Evolutionary conservation across 1,140 invertebrate species (phyloP).

Genomic region (Aradophagus sp.): DNA sequence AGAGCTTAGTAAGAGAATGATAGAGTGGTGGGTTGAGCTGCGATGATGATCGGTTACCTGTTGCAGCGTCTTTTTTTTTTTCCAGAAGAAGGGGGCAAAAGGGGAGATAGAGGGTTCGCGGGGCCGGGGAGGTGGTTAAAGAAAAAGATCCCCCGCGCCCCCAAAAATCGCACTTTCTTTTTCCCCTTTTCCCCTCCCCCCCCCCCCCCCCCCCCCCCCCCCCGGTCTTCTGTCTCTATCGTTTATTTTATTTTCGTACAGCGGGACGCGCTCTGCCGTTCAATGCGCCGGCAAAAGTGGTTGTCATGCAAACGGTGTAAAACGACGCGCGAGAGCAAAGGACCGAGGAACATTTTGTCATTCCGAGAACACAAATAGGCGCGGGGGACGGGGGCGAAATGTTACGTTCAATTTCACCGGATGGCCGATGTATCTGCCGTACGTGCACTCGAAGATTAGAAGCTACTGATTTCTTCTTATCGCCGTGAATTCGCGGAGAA

Average conservation of each 20-base stretch:
- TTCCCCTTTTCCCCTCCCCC: not conserved
- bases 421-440: constrained; percentile 55
- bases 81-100: no score
- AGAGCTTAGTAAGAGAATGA: no score
- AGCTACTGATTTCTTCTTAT: constrained; percentile 2
- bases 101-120: no score
- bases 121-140: no score
- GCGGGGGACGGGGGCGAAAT: constrained; percentile 9
- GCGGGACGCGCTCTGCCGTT: constrained; percentile 38
- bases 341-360: constrained; percentile 59
- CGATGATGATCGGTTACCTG: no score
- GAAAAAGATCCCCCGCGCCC: no score
- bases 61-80: no score
- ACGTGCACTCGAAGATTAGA: constrained; percentile 45
- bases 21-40: no score
- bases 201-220: not conserved
- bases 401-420: constrained; percentile 61
- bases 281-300: constrained; percentile 27
- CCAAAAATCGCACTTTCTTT: no score
- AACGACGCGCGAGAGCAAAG: constrained; percentile 39
- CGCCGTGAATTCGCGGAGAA: no score
- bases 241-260: constrained; percentile 45
- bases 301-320: constrained; percentile 59
- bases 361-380: constrained; percentile 57
- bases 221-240: constrained; percentile 11